Evolutionary conservation across 1,140 invertebrate genomes (phyloP).

Genomic region (Zaprionus gabonicus): DNA sequence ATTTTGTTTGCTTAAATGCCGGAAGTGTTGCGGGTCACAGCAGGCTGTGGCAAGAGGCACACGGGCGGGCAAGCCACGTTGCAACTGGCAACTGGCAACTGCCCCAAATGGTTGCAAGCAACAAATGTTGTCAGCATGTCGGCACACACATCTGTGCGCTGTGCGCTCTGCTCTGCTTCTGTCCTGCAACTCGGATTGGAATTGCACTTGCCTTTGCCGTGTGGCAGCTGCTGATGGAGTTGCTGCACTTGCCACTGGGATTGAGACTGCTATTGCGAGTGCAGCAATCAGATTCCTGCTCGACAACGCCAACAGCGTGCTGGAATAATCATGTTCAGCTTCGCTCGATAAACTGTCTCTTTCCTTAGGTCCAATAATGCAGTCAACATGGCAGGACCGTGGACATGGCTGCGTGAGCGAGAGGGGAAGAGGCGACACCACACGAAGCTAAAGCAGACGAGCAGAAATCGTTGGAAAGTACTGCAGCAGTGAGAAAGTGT

Average conservation of each 20-base stretch:
- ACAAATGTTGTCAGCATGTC: conserved; percentile 63
- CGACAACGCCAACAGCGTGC: neutral
- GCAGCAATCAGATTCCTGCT: neutral
- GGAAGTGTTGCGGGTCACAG: conserved; percentile 73
- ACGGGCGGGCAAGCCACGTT: neutral
- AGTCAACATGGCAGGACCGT: neutral
- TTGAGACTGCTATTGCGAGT: conserved; percentile 4
- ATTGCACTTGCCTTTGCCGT: conserved; percentile 1
- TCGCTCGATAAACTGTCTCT: neutral
- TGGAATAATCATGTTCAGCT: neutral
- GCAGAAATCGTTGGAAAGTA: too few species aligned
- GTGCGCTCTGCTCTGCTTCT: conserved; percentile 6
- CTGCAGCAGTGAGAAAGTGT: too few species aligned
- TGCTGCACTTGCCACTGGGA: conserved; percentile 4
- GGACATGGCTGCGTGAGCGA: neutral
- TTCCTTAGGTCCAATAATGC: neutral
- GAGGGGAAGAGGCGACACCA: neutral
- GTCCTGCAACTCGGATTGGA: neutral
- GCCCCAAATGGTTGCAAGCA: conserved; percentile 38
- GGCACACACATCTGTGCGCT: conserved; percentile 40
- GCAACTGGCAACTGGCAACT: conserved; percentile 22
- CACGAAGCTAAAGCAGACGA: too few species aligned
- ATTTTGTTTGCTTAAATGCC: conserved; percentile 82
- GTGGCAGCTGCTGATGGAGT: neutral
- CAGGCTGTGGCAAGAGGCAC: conserved; percentile 11